Evolutionary conservation across 2,113 vertebrate species (phyloP).

Genomic region (Sphyrna mokarran): DNA sequence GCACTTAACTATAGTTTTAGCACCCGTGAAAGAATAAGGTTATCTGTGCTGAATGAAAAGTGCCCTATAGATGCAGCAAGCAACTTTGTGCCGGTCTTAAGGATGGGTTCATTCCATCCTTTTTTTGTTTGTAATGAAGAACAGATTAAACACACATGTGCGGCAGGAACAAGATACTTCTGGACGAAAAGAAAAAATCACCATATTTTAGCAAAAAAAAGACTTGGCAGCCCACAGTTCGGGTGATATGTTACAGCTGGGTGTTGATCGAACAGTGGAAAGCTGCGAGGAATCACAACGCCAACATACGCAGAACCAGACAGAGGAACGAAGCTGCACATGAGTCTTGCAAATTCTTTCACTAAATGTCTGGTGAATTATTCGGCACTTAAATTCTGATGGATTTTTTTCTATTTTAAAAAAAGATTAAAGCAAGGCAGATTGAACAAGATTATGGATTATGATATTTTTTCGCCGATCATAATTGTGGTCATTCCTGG

Average conservation of each 20-base stretch:
- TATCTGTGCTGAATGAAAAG: background rate
- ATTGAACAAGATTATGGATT: background rate
- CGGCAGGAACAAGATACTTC: constrained; percentile 22
- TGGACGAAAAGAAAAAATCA: background rate
- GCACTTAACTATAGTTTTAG: background rate
- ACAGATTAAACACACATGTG: constrained; percentile 31
- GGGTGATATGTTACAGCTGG: constrained; percentile 27
- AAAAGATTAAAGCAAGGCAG: background rate
- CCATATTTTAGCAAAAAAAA: background rate
- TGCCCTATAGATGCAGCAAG: background rate
- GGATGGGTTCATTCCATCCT: background rate
- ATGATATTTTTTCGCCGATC: background rate
- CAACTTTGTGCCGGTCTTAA: background rate
- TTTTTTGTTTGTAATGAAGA: constrained; percentile 3
- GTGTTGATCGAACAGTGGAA: background rate
- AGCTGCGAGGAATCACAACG: constrained; percentile 1
- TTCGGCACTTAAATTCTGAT: background rate
- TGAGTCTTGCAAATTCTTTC: background rate
- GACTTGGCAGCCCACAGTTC: background rate
- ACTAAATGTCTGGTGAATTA: background rate
- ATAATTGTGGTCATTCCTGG: background rate
- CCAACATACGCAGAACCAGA: background rate
- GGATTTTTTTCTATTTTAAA: background rate
- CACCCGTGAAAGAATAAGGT: background rate
- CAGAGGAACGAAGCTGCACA: constrained; percentile 14